Evolutionary conservation across 2,113 vertebrate genomes (phyloP).

Genomic region (Lophius piscatorius): DNA sequence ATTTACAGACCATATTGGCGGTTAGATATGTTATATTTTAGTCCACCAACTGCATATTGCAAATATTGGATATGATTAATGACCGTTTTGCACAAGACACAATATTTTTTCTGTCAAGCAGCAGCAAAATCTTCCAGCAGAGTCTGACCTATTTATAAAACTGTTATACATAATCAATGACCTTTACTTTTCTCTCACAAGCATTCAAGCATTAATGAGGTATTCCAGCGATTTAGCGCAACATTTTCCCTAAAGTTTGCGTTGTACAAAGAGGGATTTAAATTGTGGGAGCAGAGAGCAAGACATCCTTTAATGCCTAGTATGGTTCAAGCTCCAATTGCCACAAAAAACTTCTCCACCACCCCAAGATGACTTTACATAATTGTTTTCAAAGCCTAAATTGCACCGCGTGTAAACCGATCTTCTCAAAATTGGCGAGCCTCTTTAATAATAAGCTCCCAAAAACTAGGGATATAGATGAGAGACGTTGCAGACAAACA

Average conservation of each 20-base stretch:
- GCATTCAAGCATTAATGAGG: conserved; percentile 11
- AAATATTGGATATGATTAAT: conserved; percentile 2
- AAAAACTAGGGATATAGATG: background rate
- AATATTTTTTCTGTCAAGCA: too few relatives aligned
- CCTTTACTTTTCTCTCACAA: background rate
- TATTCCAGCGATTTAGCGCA: conserved; percentile 8
- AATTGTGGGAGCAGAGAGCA: conserved; percentile 4
- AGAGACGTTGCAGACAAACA: background rate
- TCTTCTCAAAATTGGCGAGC: too few relatives aligned
- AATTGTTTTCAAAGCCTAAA: too few relatives aligned
- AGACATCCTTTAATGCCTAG: background rate
- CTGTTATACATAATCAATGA: background rate
- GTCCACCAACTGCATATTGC: background rate
- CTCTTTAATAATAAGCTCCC: background rate
- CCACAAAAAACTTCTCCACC: background rate
- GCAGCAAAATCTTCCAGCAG: background rate
- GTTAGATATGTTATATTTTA: conserved; percentile 19
- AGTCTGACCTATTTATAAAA: background rate
- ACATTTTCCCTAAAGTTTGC: background rate
- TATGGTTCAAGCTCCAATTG: background rate
- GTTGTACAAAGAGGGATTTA: background rate
- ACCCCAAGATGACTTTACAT: background rate
- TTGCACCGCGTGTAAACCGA: too few relatives aligned
- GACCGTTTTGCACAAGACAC: background rate
- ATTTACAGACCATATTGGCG: conserved; percentile 21